A percentile compares a stretch with the other conserved stretches of the same genome.
These are phyloP conservation scores for Pseudois nayaur DNA, from an alignment of 2,113 vertebrate species.

Conservation along the genomic window DNA sequence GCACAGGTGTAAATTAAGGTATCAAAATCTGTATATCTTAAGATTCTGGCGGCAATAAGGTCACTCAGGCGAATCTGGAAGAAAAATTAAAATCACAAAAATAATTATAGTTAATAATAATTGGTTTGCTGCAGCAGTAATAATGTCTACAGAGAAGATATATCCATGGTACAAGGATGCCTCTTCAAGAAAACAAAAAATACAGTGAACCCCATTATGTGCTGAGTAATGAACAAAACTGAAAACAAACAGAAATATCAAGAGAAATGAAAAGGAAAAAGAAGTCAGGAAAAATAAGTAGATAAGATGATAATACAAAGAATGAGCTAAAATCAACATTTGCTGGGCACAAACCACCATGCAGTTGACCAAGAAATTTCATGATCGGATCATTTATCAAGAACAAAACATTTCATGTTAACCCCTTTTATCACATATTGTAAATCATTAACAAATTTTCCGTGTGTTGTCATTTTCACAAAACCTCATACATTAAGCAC, in stretches of 20 bases:
- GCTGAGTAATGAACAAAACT: background rate
- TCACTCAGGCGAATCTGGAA: constrained; percentile 94
- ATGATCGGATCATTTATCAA: background rate
- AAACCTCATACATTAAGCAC: background rate
- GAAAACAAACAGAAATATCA: background rate
- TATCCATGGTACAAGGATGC: background rate
- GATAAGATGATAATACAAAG: background rate
- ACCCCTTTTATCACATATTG: background rate
- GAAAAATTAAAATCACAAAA: constrained; percentile 38
- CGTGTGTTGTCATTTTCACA: background rate
- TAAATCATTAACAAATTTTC: background rate
- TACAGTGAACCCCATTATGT: background rate
- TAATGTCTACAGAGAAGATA: background rate
- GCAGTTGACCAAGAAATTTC: background rate
- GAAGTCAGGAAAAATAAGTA: background rate
- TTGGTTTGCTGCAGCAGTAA: background rate
- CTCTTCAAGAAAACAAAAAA: background rate
- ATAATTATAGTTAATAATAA: background rate
- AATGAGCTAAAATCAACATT: background rate
- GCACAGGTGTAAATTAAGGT: constrained; percentile 95
- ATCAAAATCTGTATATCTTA: constrained; percentile 95
- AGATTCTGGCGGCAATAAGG: constrained; percentile 95
- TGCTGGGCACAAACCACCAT: background rate
- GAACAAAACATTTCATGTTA: background rate
- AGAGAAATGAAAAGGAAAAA: background rate